A percentile compares a stretch with the other conserved stretches of the same genome.
Conservation (phyloP, 2,113 vertebrate species). For the Prionailurus viverrinus region DNA sequence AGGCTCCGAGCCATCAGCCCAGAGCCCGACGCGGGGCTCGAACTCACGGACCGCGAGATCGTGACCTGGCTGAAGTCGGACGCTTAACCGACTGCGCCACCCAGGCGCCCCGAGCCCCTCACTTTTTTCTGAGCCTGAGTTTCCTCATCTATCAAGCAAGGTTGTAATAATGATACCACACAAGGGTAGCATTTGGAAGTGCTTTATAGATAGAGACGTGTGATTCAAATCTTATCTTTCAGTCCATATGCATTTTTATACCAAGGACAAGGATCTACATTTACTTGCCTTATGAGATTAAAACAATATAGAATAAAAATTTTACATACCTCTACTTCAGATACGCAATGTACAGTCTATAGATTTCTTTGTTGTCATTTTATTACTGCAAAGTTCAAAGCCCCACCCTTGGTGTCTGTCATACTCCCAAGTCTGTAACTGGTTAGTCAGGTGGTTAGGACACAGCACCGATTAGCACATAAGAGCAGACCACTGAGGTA, state of each 20-base stretch:
- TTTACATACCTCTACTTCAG: neutral
- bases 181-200: neutral
- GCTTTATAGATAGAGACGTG: neutral
- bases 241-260: neutral
- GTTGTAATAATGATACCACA: neutral
- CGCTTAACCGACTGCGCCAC: no score
- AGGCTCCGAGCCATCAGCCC: no score
- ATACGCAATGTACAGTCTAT: neutral
- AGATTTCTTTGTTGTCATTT: conserved; percentile 7
- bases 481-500: neutral
- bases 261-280: neutral
- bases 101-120: no score
- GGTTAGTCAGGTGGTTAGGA: neutral
- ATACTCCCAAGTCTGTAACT: neutral
- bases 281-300: neutral
- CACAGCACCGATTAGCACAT: neutral
- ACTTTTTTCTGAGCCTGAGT: no score
- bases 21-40: no score
- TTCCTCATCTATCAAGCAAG: neutral
- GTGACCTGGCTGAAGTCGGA: no score
- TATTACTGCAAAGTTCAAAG: neutral
- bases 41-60: no score
- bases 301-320: neutral
- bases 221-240: conserved; percentile 13
- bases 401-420: no score